Evolutionary conservation across 2,797 vertebrate species (phyloP).

Genomic region (Sternarchorhynchus goeldii): DNA sequence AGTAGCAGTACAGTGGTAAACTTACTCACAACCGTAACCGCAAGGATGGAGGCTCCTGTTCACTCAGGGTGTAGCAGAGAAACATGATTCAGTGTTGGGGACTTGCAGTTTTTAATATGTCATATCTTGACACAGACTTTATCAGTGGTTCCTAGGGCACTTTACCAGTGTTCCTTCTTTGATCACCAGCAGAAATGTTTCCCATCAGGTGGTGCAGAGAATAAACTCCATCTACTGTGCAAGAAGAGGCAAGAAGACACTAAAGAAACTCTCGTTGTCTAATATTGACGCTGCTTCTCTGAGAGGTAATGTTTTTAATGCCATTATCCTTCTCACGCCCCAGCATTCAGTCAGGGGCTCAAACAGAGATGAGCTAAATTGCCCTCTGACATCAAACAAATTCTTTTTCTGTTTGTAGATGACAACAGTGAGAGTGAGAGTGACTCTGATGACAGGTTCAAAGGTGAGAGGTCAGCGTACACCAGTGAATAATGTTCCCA

Average conservation of each 20-base stretch:
- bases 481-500: slow-evolving; percentile 21
- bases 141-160: neutral
- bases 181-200: neutral
- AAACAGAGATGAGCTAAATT: slow-evolving; percentile 59
- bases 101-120: slow-evolving; percentile 8
- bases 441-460: slow-evolving; percentile 99
- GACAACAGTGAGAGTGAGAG: slow-evolving; percentile 99
- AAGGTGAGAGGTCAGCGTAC: slow-evolving; percentile 83
- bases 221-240: slow-evolving; percentile 98
- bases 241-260: slow-evolving; percentile 97
- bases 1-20: slow-evolving; percentile 4
- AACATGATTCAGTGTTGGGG: neutral
- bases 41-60: neutral
- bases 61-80: neutral
- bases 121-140: neutral
- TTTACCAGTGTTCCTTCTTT: neutral
- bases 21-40: neutral
- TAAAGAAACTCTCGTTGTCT: slow-evolving; percentile 94
- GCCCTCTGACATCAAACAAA: slow-evolving; percentile 59
- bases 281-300: slow-evolving; percentile 92
- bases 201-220: slow-evolving; percentile 92
- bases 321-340: slow-evolving; percentile 52
- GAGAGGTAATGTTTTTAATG: slow-evolving; percentile 79
- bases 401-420: slow-evolving; percentile 81
- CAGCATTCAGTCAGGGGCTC: slow-evolving; percentile 42